phyloP scores from a whole-genome alignment of 2,797 vertebrate species.

The Pantherophis alleghaniensis region DNA sequence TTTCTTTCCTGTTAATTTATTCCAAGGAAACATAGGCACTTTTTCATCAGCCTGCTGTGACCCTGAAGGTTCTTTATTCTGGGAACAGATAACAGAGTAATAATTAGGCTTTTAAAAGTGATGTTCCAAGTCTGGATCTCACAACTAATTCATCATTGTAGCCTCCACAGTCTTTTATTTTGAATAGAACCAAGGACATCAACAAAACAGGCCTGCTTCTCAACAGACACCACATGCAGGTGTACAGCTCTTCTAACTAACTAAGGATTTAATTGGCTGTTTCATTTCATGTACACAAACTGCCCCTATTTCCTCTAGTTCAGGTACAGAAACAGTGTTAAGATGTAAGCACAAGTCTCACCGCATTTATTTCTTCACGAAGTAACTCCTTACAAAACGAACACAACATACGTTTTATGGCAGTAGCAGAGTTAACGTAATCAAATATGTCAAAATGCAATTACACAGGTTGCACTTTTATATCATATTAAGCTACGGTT shows the following conservation, averaged over 20 bases:
- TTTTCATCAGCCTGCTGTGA: constrained; percentile 54
- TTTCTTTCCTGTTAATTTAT: constrained; percentile 58
- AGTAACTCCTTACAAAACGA: neutral
- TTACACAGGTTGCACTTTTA: neutral
- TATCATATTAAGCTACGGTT: neutral
- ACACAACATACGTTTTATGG: neutral
- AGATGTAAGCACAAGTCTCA: neutral
- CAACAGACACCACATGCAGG: neutral
- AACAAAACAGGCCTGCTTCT: neutral
- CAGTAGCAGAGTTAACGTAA: neutral
- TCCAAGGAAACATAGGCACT: constrained; percentile 44
- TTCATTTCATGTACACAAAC: neutral
- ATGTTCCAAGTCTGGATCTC: constrained; percentile 38
- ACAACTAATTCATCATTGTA: neutral
- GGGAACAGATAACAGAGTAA: constrained; percentile 55
- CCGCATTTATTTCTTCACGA: neutral
- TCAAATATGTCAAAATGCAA: neutral
- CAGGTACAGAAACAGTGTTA: neutral
- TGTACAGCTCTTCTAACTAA: neutral
- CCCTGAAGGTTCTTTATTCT: constrained; percentile 47
- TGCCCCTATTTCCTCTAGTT: neutral
- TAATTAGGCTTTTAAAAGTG: constrained; percentile 63
- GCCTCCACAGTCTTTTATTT: constrained; percentile 26
- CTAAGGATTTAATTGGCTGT: neutral
- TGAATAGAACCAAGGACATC: neutral